Conservation (phyloP, 2,888 invertebrate genomes). For the Tryphoninae sp. region DNA sequence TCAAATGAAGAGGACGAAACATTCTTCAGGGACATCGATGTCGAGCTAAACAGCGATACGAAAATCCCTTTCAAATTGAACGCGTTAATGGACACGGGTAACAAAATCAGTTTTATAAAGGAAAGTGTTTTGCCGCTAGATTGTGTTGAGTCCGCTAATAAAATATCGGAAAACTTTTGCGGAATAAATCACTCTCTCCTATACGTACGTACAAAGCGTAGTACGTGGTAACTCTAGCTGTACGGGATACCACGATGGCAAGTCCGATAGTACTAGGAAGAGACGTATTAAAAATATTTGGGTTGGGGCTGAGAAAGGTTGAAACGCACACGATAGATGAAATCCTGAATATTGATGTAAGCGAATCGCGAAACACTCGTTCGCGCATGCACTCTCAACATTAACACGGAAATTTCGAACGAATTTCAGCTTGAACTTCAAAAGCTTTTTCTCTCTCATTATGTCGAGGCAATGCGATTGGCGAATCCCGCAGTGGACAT, state of each 20-base stretch:
- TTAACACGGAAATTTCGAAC: slow-evolving; percentile 34
- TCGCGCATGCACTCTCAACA: slow-evolving; percentile 23
- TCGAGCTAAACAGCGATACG: slow-evolving; percentile 4
- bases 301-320: slow-evolving; percentile 36
- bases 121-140: slow-evolving; percentile 41
- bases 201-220: slow-evolving; percentile 21
- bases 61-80: not conserved
- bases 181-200: slow-evolving; percentile 52
- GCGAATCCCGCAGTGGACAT: slow-evolving; percentile 51
- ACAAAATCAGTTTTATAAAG: slow-evolving; percentile 55
- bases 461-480: slow-evolving; percentile 39
- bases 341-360: slow-evolving; percentile 51
- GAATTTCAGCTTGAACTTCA: slow-evolving; percentile 20
- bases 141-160: slow-evolving; percentile 16
- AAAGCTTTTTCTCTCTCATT: slow-evolving; percentile 43
- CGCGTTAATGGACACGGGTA: slow-evolving; percentile 50
- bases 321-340: slow-evolving; percentile 20
- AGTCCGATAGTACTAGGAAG: slow-evolving; percentile 48
- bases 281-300: slow-evolving; percentile 48
- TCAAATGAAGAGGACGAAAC: slow-evolving; percentile 14
- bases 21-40: not conserved
- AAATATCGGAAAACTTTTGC: slow-evolving; percentile 9
- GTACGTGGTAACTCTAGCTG: slow-evolving; percentile 37
- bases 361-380: not conserved
- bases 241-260: slow-evolving; percentile 55